Percentiles rank a stretch among this genome's conserved stretches.
Evolutionary conservation across 2,888 invertebrate genomes (phyloP).

Genomic region (Amphimallon solstitiale): DNA sequence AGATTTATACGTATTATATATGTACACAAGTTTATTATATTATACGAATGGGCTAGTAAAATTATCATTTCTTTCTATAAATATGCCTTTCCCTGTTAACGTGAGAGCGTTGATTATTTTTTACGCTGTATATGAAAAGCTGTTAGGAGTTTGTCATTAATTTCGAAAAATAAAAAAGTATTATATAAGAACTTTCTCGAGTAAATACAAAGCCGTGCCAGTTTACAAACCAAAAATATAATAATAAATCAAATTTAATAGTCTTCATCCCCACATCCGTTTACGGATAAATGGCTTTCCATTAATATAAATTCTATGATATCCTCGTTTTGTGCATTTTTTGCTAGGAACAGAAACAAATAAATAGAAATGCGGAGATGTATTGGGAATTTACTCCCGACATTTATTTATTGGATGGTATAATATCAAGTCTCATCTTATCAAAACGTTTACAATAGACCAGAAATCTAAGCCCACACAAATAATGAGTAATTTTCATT

Average conservation of each 20-base stretch:
- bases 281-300: slow-evolving; percentile 31
- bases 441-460: too few relatives aligned
- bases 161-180: background rate
- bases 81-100: too few relatives aligned
- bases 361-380: slow-evolving; percentile 22
- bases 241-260: slow-evolving; percentile 32
- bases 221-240: slow-evolving; percentile 19
- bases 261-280: slow-evolving; percentile 28
- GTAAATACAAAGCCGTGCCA: background rate
- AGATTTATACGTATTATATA: too few relatives aligned
- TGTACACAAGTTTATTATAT: too few relatives aligned
- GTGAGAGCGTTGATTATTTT: too few relatives aligned
- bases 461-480: slow-evolving; percentile 4
- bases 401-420: background rate
- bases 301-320: slow-evolving; percentile 32
- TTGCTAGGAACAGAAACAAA: slow-evolving; percentile 15
- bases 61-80: too few relatives aligned
- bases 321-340: slow-evolving; percentile 18
- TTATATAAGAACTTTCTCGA: background rate
- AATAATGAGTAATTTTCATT: background rate
- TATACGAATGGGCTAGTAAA: too few relatives aligned
- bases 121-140: too few relatives aligned
- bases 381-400: slow-evolving; percentile 7
- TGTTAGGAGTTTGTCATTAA: too few relatives aligned
- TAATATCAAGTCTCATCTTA: too few relatives aligned